phyloP scores from a whole-genome alignment of 2,113 vertebrate species.

The Dipodomys merriami region DNA sequence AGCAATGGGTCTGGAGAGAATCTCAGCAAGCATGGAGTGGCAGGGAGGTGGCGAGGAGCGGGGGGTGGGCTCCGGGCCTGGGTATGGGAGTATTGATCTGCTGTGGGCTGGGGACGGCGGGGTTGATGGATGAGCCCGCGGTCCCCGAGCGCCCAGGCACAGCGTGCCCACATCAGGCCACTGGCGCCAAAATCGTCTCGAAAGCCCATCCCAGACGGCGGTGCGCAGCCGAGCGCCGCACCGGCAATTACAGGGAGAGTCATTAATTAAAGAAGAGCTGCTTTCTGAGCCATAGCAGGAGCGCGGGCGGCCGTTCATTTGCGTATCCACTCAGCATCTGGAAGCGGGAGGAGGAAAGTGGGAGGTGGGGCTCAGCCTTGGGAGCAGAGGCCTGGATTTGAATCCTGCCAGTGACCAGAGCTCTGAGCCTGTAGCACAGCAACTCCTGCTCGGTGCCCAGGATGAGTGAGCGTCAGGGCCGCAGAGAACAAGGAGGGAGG shows the following conservation, averaged over 20 bases:
- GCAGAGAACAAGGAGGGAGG: rapidly evolving
- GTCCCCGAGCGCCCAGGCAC: constrained; percentile 54
- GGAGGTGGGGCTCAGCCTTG: rapidly evolving
- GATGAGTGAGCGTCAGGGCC: too few species aligned
- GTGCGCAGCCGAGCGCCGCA: background rate
- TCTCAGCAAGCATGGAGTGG: rapidly evolving
- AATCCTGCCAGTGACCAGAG: rapidly evolving
- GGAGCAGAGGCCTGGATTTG: rapidly evolving
- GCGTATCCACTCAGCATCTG: background rate
- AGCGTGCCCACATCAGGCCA: constrained; percentile 49
- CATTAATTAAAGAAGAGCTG: constrained; percentile 77
- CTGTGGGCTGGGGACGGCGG: background rate
- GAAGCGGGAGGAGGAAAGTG: background rate
- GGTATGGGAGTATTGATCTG: constrained; percentile 17
- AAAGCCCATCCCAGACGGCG: constrained; percentile 41
- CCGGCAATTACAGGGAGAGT: constrained; percentile 58
- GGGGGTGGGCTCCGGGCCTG: rapidly evolving
- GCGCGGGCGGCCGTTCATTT: background rate
- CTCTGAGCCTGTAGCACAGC: rapidly evolving
- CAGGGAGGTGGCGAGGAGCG: background rate
- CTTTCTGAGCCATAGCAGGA: background rate
- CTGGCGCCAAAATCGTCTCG: constrained; percentile 75
- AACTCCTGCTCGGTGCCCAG: too few species aligned
- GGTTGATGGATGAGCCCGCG: constrained; percentile 62
- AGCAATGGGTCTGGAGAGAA: background rate